Base-by-base conservation (phyloP, 35 echinoderm and acorn worm genomes). In the Chiridota heheva region DNA sequence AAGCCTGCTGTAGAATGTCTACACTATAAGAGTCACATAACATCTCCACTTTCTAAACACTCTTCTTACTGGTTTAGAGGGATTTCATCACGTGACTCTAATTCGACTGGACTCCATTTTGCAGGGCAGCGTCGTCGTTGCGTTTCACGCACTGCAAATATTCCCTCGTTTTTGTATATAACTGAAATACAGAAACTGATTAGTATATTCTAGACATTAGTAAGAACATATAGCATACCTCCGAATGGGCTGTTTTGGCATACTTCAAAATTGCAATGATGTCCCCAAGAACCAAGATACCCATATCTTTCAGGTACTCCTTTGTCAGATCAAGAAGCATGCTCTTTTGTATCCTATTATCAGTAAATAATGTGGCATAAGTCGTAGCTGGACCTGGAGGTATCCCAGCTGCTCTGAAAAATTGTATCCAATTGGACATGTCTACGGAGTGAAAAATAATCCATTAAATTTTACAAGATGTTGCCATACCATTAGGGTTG, bases 261-360 rank as follows among this genome's bases (percentile, higher is more conserved):
- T 98, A 80, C 39, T 98, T 98, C 45, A 98, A 40, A 28, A 92
- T 98, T 40, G 84, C 61, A 47, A 98, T 98, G 58, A 98, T 87
- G 63, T 98, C 95, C 44, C 95, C 95, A 88, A 98, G 88, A 22
- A 98, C 83, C 2, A 44, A 61, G 15, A 98, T 85, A 3, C 95
- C 95, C 95, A 98, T 98, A 28, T 98, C 95, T 44, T 85, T 98
- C 25, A 98, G 76, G 68, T 92, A 92, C 34, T 98, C 95, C 49
- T 98, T 98, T 41, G 84, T 91, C 43, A 98, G 85, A 37, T 98
- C 95, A 72, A 98, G 80, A 36, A 98, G 49, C 95, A 98, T 98
- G 63, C 72, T 89, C 46, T 87, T 88, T 33, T 98, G 79, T 38
- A 98, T 98, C 37, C 95, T 86, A 47, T 98, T 98, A 48, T 98